A percentile compares a stretch with the other conserved stretches of the same genome.
phyloP scores from a whole-genome alignment of 2,113 vertebrate genomes.

The Prionailurus bengalensis region DNA sequence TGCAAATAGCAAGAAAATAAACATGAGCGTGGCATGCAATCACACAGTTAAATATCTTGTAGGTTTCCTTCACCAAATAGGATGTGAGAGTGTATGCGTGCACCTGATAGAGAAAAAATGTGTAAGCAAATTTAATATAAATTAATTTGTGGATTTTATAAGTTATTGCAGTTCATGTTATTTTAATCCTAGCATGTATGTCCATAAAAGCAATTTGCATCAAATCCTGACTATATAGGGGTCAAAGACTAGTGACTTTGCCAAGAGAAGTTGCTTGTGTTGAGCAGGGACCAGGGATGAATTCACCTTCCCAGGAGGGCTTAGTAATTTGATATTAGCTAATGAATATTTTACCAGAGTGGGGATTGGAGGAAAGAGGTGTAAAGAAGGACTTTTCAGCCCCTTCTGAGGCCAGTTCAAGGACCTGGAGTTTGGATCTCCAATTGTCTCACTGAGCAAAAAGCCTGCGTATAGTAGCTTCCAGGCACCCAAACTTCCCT shows the following conservation, averaged over 20 bases:
- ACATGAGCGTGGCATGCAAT: rapidly evolving
- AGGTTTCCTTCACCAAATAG: background rate
- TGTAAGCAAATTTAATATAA: background rate
- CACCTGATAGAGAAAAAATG: background rate
- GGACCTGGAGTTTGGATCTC: rapidly evolving
- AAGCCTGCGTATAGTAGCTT: rapidly evolving
- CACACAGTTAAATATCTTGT: background rate
- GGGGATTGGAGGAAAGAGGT: background rate
- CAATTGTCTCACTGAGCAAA: background rate
- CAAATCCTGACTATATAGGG: background rate
- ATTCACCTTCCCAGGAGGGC: background rate
- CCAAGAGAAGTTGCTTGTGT: background rate
- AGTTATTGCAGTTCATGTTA: background rate
- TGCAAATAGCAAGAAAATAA: background rate
- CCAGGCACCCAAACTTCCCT: rapidly evolving
- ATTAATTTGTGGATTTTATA: background rate
- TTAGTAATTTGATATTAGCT: background rate
- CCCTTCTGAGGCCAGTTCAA: background rate
- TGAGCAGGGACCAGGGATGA: background rate
- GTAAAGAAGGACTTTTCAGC: background rate
- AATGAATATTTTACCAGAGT: background rate
- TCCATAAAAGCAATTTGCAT: background rate
- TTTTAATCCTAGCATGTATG: background rate
- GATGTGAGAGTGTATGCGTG: background rate
- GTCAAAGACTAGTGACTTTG: background rate